These are phyloP conservation scores for Phlogophora meticulosa DNA, from an alignment of 2,888 invertebrate genomes.

Conservation along the genomic window DNA sequence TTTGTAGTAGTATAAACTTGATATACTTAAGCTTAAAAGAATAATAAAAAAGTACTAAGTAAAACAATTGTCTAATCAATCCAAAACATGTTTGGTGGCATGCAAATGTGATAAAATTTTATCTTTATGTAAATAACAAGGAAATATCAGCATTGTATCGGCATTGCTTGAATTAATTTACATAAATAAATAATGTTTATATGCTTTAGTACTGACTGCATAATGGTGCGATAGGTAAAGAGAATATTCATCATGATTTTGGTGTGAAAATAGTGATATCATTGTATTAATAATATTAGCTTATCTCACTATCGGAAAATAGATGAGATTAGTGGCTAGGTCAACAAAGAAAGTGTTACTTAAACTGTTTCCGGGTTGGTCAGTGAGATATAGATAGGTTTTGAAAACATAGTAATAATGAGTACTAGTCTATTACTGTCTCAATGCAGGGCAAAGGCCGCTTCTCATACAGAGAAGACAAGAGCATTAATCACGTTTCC, in stretches of 20 bases:
- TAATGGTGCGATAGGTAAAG: neutral
- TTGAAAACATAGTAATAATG: too few relatives aligned
- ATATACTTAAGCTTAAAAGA: neutral
- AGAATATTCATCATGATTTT: constrained; percentile 4
- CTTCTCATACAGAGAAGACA: too few relatives aligned
- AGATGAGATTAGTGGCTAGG: constrained; percentile 8
- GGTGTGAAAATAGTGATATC: neutral
- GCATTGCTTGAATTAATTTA: constrained; percentile 29
- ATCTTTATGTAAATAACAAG: constrained; percentile 44
- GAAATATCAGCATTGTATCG: constrained; percentile 27
- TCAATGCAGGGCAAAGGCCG: too few relatives aligned
- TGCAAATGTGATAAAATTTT: constrained; percentile 25
- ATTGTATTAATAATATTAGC: constrained; percentile 5
- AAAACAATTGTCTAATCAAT: constrained; percentile 31
- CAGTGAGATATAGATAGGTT: too few relatives aligned
- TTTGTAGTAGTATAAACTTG: neutral
- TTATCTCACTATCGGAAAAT: constrained; percentile 11
- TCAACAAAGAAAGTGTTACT: constrained; percentile 9
- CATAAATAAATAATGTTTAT: constrained; percentile 33
- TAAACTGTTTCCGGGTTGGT: neutral
- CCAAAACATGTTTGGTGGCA: constrained; percentile 18
- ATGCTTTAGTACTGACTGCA: constrained; percentile 14
- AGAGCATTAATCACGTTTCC: too few relatives aligned
- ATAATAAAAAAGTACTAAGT: neutral
- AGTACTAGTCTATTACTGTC: too few relatives aligned